Conservation (phyloP, 2,888 invertebrate species). For the Theretra japonica region DNA sequence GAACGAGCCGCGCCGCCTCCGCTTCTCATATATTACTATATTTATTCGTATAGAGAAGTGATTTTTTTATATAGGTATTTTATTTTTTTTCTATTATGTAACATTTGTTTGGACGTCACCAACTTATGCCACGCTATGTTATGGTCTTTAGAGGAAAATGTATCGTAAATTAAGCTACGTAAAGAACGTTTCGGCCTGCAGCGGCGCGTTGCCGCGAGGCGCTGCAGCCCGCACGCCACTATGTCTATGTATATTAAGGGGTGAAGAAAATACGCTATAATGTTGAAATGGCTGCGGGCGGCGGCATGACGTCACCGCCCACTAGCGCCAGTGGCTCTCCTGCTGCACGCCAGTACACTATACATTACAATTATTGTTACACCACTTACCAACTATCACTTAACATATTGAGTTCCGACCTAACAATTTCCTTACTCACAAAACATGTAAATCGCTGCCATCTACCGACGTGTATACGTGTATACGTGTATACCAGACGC, state of each 20-base stretch:
- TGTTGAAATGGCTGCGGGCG: conserved; percentile 30
- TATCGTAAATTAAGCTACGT: conserved; percentile 68
- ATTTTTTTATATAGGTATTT: conserved; percentile 73
- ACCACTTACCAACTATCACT: conserved; percentile 19
- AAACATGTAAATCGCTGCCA: conserved; percentile 16
- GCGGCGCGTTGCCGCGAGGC: conserved; percentile 24
- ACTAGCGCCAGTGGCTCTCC: background rate
- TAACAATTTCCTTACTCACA: conserved; percentile 4
- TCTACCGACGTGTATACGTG: conserved; percentile 10
- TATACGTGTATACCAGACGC: conserved; percentile 7
- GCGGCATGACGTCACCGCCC: too few species aligned
- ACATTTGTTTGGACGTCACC: conserved; percentile 75
- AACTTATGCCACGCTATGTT: conserved; percentile 71
- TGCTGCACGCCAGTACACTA: too few species aligned
- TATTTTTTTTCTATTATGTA: conserved; percentile 73
- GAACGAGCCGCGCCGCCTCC: conserved; percentile 65
- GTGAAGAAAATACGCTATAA: conserved; percentile 59
- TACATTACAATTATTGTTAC: background rate
- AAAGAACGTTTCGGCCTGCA: conserved; percentile 55
- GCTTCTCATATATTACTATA: conserved; percentile 64
- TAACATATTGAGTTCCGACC: conserved; percentile 16
- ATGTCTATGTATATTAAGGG: conserved; percentile 59
- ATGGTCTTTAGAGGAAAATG: conserved; percentile 68
- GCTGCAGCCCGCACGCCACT: conserved; percentile 37
- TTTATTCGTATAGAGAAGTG: conserved; percentile 73